Evolutionary conservation across 1,140 invertebrate genomes (phyloP), one percentile per base, ranked within the genome.

Genomic region (Drosophila lacteicornis): DNA sequence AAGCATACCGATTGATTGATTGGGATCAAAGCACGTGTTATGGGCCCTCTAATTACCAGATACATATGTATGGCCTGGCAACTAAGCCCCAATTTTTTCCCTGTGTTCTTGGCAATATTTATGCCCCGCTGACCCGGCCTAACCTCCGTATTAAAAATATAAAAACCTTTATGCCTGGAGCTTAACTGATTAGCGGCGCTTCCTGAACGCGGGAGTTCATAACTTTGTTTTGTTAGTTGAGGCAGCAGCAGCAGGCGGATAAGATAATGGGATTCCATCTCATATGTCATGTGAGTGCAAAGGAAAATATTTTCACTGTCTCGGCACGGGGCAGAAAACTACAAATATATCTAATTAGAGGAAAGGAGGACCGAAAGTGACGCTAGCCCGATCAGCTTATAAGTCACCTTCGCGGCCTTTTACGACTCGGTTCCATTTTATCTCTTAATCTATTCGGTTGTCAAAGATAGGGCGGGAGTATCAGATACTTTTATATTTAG

Each of bases 401-500:
- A 30, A 40, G 66, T 42, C 27, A 30, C 45, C 38, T 27, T 33
- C 19, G 8, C 11, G 15, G 22, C 46, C 43, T 70, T 58, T 27
- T 50, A 11, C 36, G 17, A 36, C 27, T 25, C 13, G 13, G 36
- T 5, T 40, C 25, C 15, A 17, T 33, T 12, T 49, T 43, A 42
- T 42, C 30, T 51, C 5, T 15, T 45, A 19, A 55, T 46, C 58
- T 38, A 25, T 45, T 25, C 12, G 13, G 27, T 36, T 17, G 68
- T 30, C 67, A 73, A 50, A 73, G 70, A 73, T 51, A 50, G 38
- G 40, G 38, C 13, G 12, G 5, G 25, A 71, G 15, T 30, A 25
- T 47, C 49, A 60, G 56, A 73, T 70, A 59, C 22, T 73, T 58
- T 65, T 81, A 85, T 85, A 85, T 85, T 85, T 85, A 85, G 78